Conservation (phyloP, 2,888 invertebrate species). For the Sussaba pulchella region DNA sequence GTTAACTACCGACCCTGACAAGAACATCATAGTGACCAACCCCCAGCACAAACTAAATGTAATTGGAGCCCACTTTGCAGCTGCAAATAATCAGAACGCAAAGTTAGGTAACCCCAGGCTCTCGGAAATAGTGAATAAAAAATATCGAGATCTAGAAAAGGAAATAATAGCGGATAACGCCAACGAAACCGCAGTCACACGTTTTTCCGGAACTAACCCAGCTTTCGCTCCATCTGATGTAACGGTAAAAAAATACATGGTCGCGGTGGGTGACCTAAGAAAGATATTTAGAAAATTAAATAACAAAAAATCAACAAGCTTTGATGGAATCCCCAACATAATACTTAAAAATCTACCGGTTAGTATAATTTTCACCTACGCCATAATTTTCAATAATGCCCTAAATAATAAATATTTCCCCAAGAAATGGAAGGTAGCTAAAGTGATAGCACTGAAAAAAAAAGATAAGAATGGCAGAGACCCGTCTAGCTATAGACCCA, state of each 20-base stretch:
- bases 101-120: constrained; percentile 9
- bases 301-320: constrained; percentile 55
- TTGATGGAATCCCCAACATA: constrained; percentile 49
- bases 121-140: constrained; percentile 9
- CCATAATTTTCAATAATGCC: constrained; percentile 57
- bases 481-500: constrained; percentile 67
- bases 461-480: constrained; percentile 52
- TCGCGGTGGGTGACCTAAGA: background rate
- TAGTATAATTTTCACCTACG: background rate
- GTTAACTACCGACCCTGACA: background rate
- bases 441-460: constrained; percentile 67
- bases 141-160: constrained; percentile 23
- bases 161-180: background rate
- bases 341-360: constrained; percentile 49
- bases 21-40: constrained; percentile 18
- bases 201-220: background rate
- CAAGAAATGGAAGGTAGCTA: constrained; percentile 65
- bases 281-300: constrained; percentile 45
- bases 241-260: constrained; percentile 16
- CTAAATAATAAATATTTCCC: constrained; percentile 74
- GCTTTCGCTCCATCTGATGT: background rate
- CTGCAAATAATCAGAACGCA: constrained; percentile 42
- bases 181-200: constrained; percentile 20
- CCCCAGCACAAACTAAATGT: constrained; percentile 40
- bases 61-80: constrained; percentile 37